Base-by-base conservation (phyloP, 2,797 vertebrate genomes). In the Hapalemur alaotrensis region DNA sequence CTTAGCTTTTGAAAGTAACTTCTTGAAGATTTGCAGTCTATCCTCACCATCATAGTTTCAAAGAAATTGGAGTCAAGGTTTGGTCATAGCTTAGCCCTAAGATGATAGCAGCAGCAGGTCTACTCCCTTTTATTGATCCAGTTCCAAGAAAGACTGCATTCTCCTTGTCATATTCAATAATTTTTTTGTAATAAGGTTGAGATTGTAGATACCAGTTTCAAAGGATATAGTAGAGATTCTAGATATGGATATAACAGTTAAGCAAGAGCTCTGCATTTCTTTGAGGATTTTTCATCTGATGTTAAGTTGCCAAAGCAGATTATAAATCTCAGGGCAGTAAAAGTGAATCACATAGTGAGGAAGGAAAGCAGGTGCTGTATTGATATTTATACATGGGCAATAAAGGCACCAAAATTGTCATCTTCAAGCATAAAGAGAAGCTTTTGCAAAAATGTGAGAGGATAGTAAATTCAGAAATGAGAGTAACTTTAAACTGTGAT, bases 381-480 rank as follows among this genome's bases (percentile, higher is more conserved):
- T 96, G 72, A 87, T 81, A 93, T 52, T 90, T 57, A 63, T 20
- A 92, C 20, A 32, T 2, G 8, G 41, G n/a, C 63, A 89, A 61
- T 84, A 81, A 84, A 76, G 65, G 5, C 25, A 80, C 46, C 25
- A 63, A 92, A 65, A 84, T 30, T 79, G 7, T 72, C 35, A 48
- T 85, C 61, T 96, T 61, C 50, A 70, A 96, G 87, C 75, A 78
- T 13, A 35, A 79, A 75, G 3, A 89, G 6, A 3, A 96, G 38
- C 9, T 67, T 76, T 78, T 73, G 4, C 54, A 87, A 94, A 97
- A 84, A 72, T 78, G 35, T 73, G 61, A 95, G 46, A 73, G 28
- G 25, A 65, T 69, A 73, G 61, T 61, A 73, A 84, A 91, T 87
- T 94, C 41, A 63, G n/a, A 93, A 96, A 84, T 5, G 7, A 61